phyloP scores from a whole-genome alignment of 2,797 vertebrate species.

The Telmatherina bonti region DNA sequence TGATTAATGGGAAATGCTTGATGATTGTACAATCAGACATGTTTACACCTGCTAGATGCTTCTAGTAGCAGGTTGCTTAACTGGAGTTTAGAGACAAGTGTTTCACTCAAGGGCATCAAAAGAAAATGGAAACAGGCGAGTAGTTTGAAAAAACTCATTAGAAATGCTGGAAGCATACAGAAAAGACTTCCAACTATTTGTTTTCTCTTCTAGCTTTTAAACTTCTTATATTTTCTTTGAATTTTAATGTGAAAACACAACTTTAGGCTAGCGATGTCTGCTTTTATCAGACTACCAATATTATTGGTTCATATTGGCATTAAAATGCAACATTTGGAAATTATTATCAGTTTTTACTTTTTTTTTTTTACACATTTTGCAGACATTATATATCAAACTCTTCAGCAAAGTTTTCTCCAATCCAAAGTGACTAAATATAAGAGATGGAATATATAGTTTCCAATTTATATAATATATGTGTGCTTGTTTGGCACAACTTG shows the following conservation, averaged over 20 bases:
- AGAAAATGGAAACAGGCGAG: background rate
- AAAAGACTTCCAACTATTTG: background rate
- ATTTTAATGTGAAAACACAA: background rate
- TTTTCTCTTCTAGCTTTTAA: background rate
- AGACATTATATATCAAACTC: too few species aligned
- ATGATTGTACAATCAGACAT: constrained; percentile 14
- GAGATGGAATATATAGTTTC: too few species aligned
- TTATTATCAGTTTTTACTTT: too few species aligned
- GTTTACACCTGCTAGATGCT: constrained; percentile 39
- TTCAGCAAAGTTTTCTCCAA: too few species aligned
- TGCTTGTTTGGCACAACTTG: too few species aligned
- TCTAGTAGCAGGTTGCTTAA: constrained; percentile 43
- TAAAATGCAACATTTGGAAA: too few species aligned
- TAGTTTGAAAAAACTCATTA: background rate
- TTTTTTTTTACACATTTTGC: too few species aligned
- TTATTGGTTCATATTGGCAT: too few species aligned
- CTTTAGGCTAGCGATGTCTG: background rate
- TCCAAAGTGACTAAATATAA: too few species aligned
- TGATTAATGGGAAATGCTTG: constrained; percentile 7
- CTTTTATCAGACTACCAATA: too few species aligned
- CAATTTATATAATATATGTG: too few species aligned
- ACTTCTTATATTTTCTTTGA: background rate
- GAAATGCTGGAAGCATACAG: background rate
- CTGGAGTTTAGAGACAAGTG: constrained; percentile 40
- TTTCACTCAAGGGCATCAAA: constrained; percentile 20